Base-by-base conservation (phyloP, 2,113 vertebrate species). In the Takifugu bimaculatus region DNA sequence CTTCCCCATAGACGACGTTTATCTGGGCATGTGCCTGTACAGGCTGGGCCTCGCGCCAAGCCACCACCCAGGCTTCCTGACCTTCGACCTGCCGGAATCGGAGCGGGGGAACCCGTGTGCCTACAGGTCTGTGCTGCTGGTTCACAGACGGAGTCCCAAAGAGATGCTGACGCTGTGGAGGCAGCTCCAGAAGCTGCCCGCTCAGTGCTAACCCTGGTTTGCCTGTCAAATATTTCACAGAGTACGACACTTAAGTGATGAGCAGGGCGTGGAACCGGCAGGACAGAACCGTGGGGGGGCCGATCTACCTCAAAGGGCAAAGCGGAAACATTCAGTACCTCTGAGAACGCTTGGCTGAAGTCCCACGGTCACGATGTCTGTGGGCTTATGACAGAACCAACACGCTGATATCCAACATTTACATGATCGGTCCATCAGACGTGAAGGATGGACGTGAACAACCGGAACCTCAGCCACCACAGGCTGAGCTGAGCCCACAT, bases 1-100 rank as follows among this genome's bases (percentile, higher is more conserved):
- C 44, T 93, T 93, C 76, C 92, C 92, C 12, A 93, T 93, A 15
- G 90, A 93, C 3, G 92, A 93, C 14, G 91, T 93, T 14, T 93
- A 88, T 69, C 69, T 91, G 58, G 92, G 85, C 32, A 88, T 88
- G 87, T 88, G 87, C 58, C 74, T 93, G 56, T 50, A 84, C 45
- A 82, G 83, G 49, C 87, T 93, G 0, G 90, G 91, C 2, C 53
- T 93, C 9, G 58, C 77, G 1, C 92, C 90, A 2, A 68, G 4
- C 50, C 87, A 88, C 48, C 90, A 93, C 71, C 75, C 81, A 0
- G 91, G 91, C 0, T 92, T 93, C 80, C 56, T 89, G 65, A 93
- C 91, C 2, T 93, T 93, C 53, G 91, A 90, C 55, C 86, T 91
- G 57, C 80, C 87, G 0, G 65, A 56, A 13, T 53, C 66, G 0